Base-by-base conservation (phyloP, 2,113 vertebrate species). In the Ranitomeya variabilis region DNA sequence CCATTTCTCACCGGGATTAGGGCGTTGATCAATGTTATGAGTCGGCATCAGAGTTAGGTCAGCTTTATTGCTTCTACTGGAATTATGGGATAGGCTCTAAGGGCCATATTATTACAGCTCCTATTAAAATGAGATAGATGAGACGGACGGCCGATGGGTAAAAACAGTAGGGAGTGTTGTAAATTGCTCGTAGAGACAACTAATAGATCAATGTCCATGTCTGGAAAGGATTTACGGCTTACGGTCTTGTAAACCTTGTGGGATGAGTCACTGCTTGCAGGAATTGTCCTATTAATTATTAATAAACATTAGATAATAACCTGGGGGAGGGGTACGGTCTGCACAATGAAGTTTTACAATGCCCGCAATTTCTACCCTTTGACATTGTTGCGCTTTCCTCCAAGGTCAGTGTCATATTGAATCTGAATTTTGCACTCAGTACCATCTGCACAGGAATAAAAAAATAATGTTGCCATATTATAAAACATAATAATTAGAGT, bases 401-500 rank as follows among this genome's bases (percentile, higher is more conserved):
- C 51, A 71, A 84, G 82, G 64, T 54, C 14, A 69, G 1, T 54
- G 45, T 18, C 45, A 16, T 54, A 5, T 13, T n/a, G 19, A 66
- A 23, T 21, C 21, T 18, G 54, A 13, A n/a, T 21, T 54, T 69
- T 55, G 7, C 26, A 4, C 21, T 10, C 23, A 16, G 64, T 67
- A n/a, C 80, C 80, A 67, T 67, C 80, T 67, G 80, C 80, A 26
- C 80, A 26, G 54, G 31, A 9, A 71, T 12, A 6, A 59, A 6
- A 84, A 69, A 84, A 19, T 15, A 71, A 69, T 69, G 51, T 69
- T 45, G 55, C 82, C 82, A 84, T 45, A 45, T 84, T 84, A 84
- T 71, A 13, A 14, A 71, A 84, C 55, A 71, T 55, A 69, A 84
- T 69, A 52, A 84, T 84, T 84, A 71, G n/a, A 5, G 64, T 84